phyloP scores from a whole-genome alignment of 2,888 invertebrate species.

The Lycocerus yunnanus region DNA sequence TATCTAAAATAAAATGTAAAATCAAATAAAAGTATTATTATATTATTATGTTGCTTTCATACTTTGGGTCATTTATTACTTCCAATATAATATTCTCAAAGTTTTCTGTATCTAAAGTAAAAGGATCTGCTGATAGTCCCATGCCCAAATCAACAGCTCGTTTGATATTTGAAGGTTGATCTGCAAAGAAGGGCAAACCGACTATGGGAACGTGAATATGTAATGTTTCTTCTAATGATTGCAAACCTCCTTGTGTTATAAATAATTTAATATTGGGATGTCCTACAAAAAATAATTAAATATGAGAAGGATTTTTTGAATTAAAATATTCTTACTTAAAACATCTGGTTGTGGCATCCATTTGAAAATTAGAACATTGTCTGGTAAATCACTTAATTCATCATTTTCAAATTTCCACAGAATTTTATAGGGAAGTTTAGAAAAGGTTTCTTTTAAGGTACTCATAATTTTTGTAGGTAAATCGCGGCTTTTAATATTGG shows the following conservation, averaged over 20 bases:
- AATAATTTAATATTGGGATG: not conserved
- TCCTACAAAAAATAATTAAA: not conserved
- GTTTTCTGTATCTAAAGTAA: not conserved
- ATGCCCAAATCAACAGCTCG: not conserved
- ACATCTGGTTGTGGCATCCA: not conserved
- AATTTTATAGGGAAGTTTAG: not conserved
- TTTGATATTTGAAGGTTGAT: not conserved
- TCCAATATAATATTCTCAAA: not conserved
- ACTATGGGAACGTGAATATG: not conserved
- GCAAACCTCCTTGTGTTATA: slow-evolving; percentile 18
- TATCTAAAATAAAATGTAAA: not conserved
- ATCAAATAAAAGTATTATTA: not conserved
- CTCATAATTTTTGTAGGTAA: not conserved
- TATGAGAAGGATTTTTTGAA: not conserved
- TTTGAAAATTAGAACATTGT: not conserved
- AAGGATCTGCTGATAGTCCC: not conserved
- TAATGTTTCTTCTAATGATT: not conserved
- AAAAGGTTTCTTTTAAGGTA: not conserved
- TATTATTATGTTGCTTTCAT: not conserved
- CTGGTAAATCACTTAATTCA: slow-evolving; percentile 31
- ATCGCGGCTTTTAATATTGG: not conserved
- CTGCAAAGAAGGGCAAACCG: not conserved
- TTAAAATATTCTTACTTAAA: not conserved
- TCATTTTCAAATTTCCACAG: not conserved
- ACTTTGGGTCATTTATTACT: not conserved